Evolutionary conservation across 92 coral and sea anemone species (phyloP).

Genomic region (Micromussa lordhowensis): DNA sequence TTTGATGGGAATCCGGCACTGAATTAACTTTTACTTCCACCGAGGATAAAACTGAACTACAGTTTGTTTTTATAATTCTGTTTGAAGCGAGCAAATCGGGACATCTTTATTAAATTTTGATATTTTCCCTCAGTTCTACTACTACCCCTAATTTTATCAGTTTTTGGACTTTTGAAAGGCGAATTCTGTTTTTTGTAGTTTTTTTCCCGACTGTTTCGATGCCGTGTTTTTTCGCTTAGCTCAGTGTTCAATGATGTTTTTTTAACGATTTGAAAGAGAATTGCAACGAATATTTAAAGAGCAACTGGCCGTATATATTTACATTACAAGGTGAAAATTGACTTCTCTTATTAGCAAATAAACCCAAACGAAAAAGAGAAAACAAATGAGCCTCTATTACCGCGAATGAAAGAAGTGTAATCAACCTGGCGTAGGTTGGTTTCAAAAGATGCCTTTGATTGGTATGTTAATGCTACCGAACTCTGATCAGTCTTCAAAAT

Average conservation of each 20-base stretch:
- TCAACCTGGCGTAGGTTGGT: constrained; percentile 9
- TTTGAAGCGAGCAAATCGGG: not conserved
- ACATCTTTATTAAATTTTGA: not conserved
- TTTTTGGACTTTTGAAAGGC: not conserved
- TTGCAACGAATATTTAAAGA: not conserved
- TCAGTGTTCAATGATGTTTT: not conserved
- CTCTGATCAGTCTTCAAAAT: constrained; percentile 26
- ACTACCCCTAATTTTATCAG: not conserved
- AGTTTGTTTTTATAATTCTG: not conserved
- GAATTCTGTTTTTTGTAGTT: not conserved
- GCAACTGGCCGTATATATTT: constrained; percentile 1
- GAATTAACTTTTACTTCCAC: no score
- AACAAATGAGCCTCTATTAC: constrained; percentile 24
- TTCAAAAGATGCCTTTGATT: constrained; percentile 23
- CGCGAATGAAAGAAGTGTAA: constrained; percentile 19
- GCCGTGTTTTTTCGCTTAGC: not conserved
- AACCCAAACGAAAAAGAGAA: constrained; percentile 1
- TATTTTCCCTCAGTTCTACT: no score
- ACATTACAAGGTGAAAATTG: constrained; percentile 31
- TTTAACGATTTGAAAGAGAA: not conserved
- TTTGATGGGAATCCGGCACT: not conserved
- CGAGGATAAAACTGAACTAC: not conserved
- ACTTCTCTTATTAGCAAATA: constrained; percentile 27
- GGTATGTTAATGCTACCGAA: constrained; percentile 19
- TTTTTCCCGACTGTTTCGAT: not conserved